A percentile compares a stretch with the other conserved stretches of the same genome.
These are phyloP conservation scores for Aphelenchoides fujianensis DNA, from an alignment of 1,140 invertebrate species.

Conservation along the genomic window DNA sequence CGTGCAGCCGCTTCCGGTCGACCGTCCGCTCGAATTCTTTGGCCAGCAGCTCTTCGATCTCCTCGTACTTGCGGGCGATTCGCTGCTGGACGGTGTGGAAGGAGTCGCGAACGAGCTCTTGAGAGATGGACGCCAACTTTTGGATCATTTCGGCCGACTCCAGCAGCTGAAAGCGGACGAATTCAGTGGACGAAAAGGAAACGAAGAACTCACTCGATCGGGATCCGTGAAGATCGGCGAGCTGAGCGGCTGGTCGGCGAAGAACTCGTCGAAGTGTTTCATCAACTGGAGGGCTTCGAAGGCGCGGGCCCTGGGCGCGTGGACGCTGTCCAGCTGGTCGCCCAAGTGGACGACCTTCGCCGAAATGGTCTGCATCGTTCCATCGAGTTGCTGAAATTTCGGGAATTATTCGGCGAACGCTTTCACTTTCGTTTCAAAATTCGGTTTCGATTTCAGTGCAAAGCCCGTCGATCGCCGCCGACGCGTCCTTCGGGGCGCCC, in stretches of 20 bases:
- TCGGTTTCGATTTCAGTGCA: too few species aligned
- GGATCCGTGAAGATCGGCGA: conserved; percentile 84
- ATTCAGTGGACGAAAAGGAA: neutral
- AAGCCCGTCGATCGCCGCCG: too few species aligned
- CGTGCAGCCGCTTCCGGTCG: conserved; percentile 84
- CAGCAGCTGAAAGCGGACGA: conserved; percentile 70
- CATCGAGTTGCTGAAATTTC: conserved; percentile 81
- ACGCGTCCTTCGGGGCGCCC: too few species aligned
- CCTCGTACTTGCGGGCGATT: conserved; percentile 72
- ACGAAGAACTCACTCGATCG: conserved; percentile 69
- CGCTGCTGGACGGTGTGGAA: conserved; percentile 57
- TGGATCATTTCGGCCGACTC: conserved; percentile 98
- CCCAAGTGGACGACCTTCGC: conserved; percentile 94
- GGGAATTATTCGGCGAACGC: too few species aligned
- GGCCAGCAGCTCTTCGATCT: conserved; percentile 85
- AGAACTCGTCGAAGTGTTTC: conserved; percentile 86
- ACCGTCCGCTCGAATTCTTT: conserved; percentile 89
- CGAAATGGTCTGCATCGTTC: conserved; percentile 90
- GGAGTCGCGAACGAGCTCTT: conserved; percentile 74
- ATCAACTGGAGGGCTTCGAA: conserved; percentile 90
- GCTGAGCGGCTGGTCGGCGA: conserved; percentile 78
- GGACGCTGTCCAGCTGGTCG: conserved; percentile 92
- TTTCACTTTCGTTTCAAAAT: too few species aligned
- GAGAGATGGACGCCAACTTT: conserved; percentile 88
- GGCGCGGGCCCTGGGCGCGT: conserved; percentile 84